These are phyloP conservation scores for Aradophagus sp. DNA, from an alignment of 1,140 invertebrate species.

Conservation along the genomic window DNA sequence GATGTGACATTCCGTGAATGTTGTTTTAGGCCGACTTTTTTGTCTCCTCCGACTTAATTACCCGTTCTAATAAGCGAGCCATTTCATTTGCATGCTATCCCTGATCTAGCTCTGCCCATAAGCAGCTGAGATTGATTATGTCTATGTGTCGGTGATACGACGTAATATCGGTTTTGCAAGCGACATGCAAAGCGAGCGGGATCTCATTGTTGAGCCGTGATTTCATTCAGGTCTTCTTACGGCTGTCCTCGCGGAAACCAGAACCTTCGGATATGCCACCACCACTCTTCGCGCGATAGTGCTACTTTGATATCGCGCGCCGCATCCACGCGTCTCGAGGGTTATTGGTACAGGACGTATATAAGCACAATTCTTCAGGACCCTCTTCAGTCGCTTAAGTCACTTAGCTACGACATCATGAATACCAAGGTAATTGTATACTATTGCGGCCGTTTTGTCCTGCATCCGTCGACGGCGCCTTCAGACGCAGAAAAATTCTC, in stretches of 20 bases:
- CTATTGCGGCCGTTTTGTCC: constrained; percentile 24
- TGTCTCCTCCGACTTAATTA: constrained; percentile 9
- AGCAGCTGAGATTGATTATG: no score
- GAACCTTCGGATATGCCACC: constrained; percentile 37
- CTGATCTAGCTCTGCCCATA: no score
- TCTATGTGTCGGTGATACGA: not conserved
- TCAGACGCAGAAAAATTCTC: no score
- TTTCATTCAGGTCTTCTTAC: constrained; percentile 45
- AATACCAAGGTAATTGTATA: constrained; percentile 67
- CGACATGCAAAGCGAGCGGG: constrained; percentile 10
- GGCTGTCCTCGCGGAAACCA: constrained; percentile 38
- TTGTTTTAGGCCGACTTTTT: no score
- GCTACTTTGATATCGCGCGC: constrained; percentile 40
- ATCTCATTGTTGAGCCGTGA: constrained; percentile 30
- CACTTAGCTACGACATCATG: constrained; percentile 64
- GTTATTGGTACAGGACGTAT: constrained; percentile 63
- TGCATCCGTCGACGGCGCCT: constrained; percentile 7
- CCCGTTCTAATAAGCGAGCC: constrained; percentile 15
- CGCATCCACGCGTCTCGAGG: constrained; percentile 58
- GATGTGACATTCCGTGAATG: no score
- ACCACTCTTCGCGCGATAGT: constrained; percentile 36
- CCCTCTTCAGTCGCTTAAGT: constrained; percentile 65
- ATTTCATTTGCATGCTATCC: constrained; percentile 19
- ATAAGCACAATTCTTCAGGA: constrained; percentile 66
- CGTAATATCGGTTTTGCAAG: no score